Base-by-base conservation (phyloP, 2,113 vertebrate genomes). In the Albula goreensis region DNA sequence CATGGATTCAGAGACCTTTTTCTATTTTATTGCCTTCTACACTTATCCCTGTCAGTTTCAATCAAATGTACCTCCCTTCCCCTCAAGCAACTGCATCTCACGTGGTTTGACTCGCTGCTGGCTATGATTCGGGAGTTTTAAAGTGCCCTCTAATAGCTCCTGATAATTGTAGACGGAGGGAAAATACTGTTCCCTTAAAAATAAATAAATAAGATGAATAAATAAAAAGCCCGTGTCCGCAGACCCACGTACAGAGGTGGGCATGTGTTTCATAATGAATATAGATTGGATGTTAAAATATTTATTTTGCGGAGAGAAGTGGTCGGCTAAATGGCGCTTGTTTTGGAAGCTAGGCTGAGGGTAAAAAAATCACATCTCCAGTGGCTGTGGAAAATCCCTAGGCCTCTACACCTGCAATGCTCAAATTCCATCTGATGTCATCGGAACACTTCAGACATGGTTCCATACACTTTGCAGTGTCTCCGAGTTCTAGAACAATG, bases 11-110 rank as follows among this genome's bases (percentile, higher is more conserved):
- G 83, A 56, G 3, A 48, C 50, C 83, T 85, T 83, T 83, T 84
- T 66, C 78, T 85, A 70, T 82, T 85, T 85, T 84, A 87, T 78
- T 52, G 85, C 83, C 82, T 84, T 83, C 77, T 57, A 85, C 88
- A 84, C 88, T 89, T 89, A 78, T 82, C 79, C 78, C 84, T 89
- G 88, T 87, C 88, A 86, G 80, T 52, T 86, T 57, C 66, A 83
- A 89, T 89, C 82, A 87, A 84, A 79, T 85, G 50, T 84, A 85
- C 25, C 86, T 78, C 84, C 77, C 15, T 83, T 81, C 11, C 82
- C 80, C 86, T n/a, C 11, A 77, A 81, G 86, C 88, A 87, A 79
- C 63, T 66, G 74, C 74, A 70, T 84, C 84, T 89, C 86, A 79
- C 88, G 78, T 86, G 86, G 86, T 83, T 85, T 82, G 79, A 86